phyloP scores from a whole-genome alignment of 2,888 invertebrate species.

The Pollenia labialis region DNA sequence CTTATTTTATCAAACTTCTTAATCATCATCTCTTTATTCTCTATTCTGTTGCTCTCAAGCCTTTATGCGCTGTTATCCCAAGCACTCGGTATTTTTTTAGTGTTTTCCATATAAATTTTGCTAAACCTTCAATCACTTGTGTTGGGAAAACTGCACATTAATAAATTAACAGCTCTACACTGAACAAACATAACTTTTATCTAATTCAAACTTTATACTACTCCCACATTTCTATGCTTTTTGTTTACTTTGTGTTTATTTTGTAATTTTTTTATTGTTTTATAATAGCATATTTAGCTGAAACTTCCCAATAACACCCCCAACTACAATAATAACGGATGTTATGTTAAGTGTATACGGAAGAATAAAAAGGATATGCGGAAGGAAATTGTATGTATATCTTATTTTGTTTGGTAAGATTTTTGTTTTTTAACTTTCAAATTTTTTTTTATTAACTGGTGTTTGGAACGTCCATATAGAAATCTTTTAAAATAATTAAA shows the following conservation, averaged over 20 bases:
- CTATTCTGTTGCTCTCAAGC: too few species aligned
- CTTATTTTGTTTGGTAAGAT: conserved; percentile 18
- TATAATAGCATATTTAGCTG: conserved; percentile 16
- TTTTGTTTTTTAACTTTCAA: conserved; percentile 22
- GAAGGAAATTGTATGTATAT: conserved; percentile 53
- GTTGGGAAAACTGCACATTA: too few species aligned
- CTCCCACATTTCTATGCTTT: neutral
- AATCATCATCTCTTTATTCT: too few species aligned
- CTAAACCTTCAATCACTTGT: too few species aligned
- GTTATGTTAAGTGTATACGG: conserved; percentile 60
- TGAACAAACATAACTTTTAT: too few species aligned
- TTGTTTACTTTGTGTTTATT: neutral
- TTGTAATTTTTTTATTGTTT: conserved; percentile 40
- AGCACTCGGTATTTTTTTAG: too few species aligned
- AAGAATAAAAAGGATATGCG: conserved; percentile 57
- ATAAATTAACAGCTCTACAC: too few species aligned
- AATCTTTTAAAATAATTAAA: too few species aligned
- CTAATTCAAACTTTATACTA: neutral
- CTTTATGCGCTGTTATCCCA: too few species aligned
- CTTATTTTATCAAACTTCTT: too few species aligned
- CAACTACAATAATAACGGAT: conserved; percentile 42
- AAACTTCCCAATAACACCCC: neutral
- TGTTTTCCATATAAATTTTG: too few species aligned
- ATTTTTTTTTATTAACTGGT: neutral
- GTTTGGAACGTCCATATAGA: too few species aligned